Evolutionary conservation across 2,797 vertebrate genomes (phyloP).

Genomic region (Pogoniulus pusillus): DNA sequence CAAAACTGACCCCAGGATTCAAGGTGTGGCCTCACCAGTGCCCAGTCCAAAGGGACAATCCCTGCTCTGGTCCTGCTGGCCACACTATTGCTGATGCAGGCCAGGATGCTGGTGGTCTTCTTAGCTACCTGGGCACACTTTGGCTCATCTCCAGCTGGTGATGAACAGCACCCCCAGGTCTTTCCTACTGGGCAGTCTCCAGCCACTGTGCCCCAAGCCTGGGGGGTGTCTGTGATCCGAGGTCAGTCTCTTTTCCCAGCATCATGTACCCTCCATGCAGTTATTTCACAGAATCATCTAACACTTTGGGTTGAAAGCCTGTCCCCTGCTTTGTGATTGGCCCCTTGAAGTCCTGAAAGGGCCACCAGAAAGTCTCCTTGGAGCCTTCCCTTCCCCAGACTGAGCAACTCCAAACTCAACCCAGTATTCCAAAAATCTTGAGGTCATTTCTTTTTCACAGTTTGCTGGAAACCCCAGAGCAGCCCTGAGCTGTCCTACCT

Average conservation of each 20-base stretch:
- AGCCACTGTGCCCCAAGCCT: too few relatives aligned
- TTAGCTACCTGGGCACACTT: too few relatives aligned
- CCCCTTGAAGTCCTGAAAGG: not conserved
- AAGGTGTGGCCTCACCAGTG: too few relatives aligned
- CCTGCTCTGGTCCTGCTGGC: too few relatives aligned
- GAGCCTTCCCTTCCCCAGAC: not conserved
- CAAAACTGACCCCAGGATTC: too few relatives aligned
- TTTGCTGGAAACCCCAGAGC: not conserved
- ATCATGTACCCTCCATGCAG: not conserved
- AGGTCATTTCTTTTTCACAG: not conserved
- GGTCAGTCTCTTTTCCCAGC: not conserved
- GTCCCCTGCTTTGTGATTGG: not conserved
- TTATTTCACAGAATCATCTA: not conserved
- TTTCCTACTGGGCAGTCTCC: too few relatives aligned
- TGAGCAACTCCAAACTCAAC: not conserved
- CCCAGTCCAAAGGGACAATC: too few relatives aligned
- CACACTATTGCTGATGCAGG: too few relatives aligned
- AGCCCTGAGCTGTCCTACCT: slow-evolving; percentile 8
- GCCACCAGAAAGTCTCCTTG: not conserved
- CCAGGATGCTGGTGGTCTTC: too few relatives aligned
- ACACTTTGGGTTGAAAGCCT: not conserved
- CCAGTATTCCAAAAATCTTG: not conserved
- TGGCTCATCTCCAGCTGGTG: too few relatives aligned
- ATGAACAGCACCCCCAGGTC: too few relatives aligned
- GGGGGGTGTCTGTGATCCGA: too few relatives aligned